Evolutionary conservation across 2,888 invertebrate species (phyloP).

Genomic region (Rugalucina vietnamica): DNA sequence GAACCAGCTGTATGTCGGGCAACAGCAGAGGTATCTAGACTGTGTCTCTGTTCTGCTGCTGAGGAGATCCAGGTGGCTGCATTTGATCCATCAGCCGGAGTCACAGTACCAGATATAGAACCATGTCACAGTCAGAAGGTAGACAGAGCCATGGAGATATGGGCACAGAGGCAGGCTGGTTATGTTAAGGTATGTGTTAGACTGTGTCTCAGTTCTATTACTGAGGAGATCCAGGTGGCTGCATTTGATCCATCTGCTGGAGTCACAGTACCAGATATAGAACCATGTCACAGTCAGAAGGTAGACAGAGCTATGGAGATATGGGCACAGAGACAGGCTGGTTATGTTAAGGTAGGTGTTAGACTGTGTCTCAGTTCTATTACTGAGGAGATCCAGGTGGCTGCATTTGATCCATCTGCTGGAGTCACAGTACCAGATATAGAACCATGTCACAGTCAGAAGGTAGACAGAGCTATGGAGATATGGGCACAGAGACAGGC

Average conservation of each 20-base stretch:
- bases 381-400: constrained; percentile 19
- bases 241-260: constrained; percentile 54
- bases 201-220: constrained; percentile 12
- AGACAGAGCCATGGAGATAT: constrained; percentile 67
- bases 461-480: constrained; percentile 67
- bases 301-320: constrained; percentile 67
- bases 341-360: constrained; percentile 53
- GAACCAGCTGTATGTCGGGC: constrained; percentile 8
- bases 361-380: constrained; percentile 18
- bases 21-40: constrained; percentile 11
- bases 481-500: constrained; percentile 63
- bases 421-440: constrained; percentile 41
- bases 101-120: constrained; percentile 41
- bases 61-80: constrained; percentile 16
- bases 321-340: constrained; percentile 63
- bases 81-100: constrained; percentile 51
- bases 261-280: constrained; percentile 36
- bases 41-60: constrained; percentile 12
- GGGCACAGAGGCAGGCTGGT: constrained; percentile 62
- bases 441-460: constrained; percentile 45
- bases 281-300: constrained; percentile 50
- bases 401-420: constrained; percentile 50
- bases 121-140: constrained; percentile 50
- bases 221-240: constrained; percentile 14
- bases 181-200: constrained; percentile 48